Conservation (phyloP, 2,113 vertebrate species). For the Loxodonta africana region DNA sequence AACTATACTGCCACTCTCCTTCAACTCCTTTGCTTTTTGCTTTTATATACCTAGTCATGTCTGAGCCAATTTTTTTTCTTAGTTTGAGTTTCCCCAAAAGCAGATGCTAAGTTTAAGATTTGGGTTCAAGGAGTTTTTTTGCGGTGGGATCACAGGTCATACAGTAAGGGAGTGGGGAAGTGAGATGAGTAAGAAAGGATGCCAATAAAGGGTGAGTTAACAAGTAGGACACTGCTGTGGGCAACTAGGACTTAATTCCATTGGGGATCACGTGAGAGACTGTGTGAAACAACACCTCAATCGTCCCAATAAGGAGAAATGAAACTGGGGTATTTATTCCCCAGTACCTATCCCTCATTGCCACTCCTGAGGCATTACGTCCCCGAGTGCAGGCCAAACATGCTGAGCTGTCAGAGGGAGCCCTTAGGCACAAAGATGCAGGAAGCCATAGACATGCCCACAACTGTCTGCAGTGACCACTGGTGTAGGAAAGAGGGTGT, state of each 20-base stretch:
- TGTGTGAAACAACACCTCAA: background rate
- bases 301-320: background rate
- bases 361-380: background rate
- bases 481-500: background rate
- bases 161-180: background rate
- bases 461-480: background rate
- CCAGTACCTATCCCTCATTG: background rate
- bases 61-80: background rate
- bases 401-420: background rate
- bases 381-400: background rate
- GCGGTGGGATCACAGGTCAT: background rate
- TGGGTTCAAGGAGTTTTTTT: background rate
- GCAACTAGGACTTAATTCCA: background rate
- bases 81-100: background rate
- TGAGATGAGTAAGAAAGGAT: background rate
- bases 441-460: background rate
- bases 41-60: background rate
- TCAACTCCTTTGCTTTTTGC: background rate
- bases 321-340: background rate
- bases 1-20: background rate
- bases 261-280: background rate
- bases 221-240: background rate
- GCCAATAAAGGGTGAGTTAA: fast-evolving
- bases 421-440: background rate
- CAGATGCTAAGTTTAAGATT: background rate